Conservation (phyloP, 2,797 vertebrate genomes). For the Syngnathus rostellatus region DNA sequence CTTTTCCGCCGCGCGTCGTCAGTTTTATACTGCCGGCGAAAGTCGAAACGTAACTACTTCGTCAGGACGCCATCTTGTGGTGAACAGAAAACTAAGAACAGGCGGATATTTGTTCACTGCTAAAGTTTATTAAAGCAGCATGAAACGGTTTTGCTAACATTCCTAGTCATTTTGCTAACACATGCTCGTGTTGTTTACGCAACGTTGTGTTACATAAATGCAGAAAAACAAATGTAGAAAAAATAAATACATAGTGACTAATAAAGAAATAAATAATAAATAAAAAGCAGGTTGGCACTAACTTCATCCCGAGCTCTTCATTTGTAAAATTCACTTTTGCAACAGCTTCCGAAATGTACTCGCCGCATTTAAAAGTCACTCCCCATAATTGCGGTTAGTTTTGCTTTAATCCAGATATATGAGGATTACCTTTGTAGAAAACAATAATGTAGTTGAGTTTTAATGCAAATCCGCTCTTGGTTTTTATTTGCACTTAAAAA, state of each 20-base stretch:
- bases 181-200: too few relatives aligned
- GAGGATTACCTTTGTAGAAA: slow-evolving; percentile 2
- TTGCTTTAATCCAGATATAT: neutral
- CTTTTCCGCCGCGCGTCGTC: neutral
- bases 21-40: neutral
- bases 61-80: too few relatives aligned
- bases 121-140: too few relatives aligned
- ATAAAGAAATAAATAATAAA: neutral
- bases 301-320: neutral
- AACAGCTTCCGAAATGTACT: slow-evolving; percentile 6
- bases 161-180: too few relatives aligned
- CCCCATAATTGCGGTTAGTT: neutral
- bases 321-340: neutral
- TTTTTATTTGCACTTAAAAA: neutral
- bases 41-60: too few relatives aligned
- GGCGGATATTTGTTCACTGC: too few relatives aligned
- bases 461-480: neutral
- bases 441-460: slow-evolving; percentile 3
- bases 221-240: neutral
- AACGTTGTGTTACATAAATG: neutral
- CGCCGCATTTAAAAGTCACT: neutral
- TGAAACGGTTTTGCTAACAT: too few relatives aligned
- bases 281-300: neutral
- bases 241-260: neutral
- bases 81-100: too few relatives aligned